A percentile compares a stretch with the other conserved stretches of the same genome.
These are phyloP conservation scores for Petrosia ficiformis DNA, from an alignment of 37 sponge, comb jelly and placozoan genomes.

Conservation along the genomic window DNA sequence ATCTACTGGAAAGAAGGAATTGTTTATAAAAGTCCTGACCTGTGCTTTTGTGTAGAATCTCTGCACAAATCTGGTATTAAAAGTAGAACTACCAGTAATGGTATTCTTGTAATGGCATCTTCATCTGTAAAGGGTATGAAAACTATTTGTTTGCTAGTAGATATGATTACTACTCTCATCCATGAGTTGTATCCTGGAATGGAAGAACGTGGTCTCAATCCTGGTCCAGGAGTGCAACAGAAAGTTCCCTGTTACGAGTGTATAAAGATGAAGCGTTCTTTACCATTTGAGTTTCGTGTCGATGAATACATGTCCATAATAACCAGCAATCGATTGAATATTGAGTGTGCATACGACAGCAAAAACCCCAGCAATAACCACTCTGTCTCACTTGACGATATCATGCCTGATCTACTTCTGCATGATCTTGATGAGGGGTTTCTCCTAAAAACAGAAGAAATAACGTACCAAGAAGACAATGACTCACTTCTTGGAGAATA, in stretches of 20 bases:
- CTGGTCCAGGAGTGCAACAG: slow-evolving; percentile 25
- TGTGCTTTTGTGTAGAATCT: slow-evolving; percentile 5
- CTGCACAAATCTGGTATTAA: neutral
- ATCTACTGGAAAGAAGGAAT: slow-evolving; percentile 9
- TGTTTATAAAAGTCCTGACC: neutral
- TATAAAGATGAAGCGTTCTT: neutral
- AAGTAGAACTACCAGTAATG: neutral
- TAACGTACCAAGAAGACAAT: slow-evolving; percentile 15
- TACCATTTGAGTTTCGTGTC: slow-evolving; percentile 25
- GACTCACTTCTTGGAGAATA: slow-evolving; percentile 20
- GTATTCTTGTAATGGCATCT: slow-evolving; percentile 24
- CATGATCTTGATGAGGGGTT: slow-evolving; percentile 20
- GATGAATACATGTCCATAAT: slow-evolving; percentile 6
- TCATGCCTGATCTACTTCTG: slow-evolving; percentile 53
- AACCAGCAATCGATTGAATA: neutral
- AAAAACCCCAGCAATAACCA: slow-evolving; percentile 1
- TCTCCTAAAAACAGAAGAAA: slow-evolving; percentile 19
- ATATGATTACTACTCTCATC: slow-evolving; percentile 22
- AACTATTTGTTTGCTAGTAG: slow-evolving; percentile 39
- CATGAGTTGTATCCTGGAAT: slow-evolving; percentile 64
- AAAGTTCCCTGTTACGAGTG: slow-evolving; percentile 48
- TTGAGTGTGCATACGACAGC: slow-evolving; percentile 1
- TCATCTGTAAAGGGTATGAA: slow-evolving; percentile 15
- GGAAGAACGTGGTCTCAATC: neutral
- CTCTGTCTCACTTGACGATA: slow-evolving; percentile 18